Conservation (phyloP, 2,113 vertebrate genomes). For the Boleophthalmus pectinirostris region DNA sequence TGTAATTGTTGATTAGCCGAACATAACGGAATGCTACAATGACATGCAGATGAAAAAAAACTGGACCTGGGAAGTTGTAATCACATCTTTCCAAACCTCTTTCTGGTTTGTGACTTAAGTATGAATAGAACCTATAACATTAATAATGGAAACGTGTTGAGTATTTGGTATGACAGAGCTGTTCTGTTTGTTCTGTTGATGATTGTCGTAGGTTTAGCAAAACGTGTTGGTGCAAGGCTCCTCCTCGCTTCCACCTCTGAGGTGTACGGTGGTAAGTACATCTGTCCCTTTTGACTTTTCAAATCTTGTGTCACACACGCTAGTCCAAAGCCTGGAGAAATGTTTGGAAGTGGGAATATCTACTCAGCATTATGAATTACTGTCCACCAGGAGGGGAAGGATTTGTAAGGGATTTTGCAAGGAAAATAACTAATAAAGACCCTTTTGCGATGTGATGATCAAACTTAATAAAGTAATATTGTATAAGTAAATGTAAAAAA, state of each 20-base stretch:
- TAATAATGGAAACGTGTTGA: neutral
- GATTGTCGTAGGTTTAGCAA: constrained; percentile 85
- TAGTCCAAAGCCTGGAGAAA: neutral
- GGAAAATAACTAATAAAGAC: too few relatives aligned
- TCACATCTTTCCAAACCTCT: too few relatives aligned
- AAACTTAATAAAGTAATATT: too few relatives aligned
- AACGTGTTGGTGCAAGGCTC: constrained; percentile 94
- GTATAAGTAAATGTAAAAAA: too few relatives aligned
- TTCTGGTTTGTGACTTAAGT: too few relatives aligned
- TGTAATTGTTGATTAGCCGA: too few relatives aligned
- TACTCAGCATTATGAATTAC: neutral
- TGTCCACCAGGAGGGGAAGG: neutral
- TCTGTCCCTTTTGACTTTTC: neutral
- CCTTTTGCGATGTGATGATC: neutral
- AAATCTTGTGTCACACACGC: neutral
- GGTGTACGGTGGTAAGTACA: constrained; percentile 93
- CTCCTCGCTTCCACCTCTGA: constrained; percentile 96
- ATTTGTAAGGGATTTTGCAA: too few relatives aligned
- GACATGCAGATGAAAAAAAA: too few relatives aligned
- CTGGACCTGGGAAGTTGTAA: too few relatives aligned
- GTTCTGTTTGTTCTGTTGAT: constrained; percentile 4
- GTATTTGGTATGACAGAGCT: neutral
- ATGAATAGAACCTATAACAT: too few relatives aligned
- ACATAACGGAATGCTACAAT: too few relatives aligned
- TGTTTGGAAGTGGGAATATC: neutral